These are phyloP conservation scores for Prunella strophiata DNA, from an alignment of 2,797 vertebrate species.

Conservation along the genomic window DNA sequence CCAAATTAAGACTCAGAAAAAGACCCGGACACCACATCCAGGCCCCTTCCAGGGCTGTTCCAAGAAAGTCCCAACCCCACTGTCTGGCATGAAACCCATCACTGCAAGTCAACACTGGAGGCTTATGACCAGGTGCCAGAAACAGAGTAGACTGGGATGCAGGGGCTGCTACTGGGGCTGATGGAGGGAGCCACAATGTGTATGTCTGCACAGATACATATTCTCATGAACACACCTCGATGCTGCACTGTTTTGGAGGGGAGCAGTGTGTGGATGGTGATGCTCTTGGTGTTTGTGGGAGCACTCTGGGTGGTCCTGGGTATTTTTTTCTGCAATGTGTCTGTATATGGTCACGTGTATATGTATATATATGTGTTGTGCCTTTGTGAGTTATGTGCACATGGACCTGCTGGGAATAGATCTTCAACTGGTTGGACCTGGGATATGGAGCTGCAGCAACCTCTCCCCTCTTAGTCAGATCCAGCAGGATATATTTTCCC, in stretches of 20 bases:
- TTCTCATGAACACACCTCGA: background rate
- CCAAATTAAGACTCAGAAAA: background rate
- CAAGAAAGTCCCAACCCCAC: background rate
- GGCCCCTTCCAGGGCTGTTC: background rate
- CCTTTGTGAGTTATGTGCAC: background rate
- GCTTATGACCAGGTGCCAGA: background rate
- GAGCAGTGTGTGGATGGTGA: background rate
- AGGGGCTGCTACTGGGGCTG: background rate
- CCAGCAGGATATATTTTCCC: no score
- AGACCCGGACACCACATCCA: background rate
- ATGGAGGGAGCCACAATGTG: background rate
- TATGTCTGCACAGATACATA: background rate
- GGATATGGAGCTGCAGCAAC: no score
- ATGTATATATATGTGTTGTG: background rate
- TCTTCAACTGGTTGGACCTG: background rate
- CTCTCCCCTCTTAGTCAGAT: no score
- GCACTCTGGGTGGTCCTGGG: background rate
- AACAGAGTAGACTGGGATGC: background rate
- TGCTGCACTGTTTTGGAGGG: background rate
- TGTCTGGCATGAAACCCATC: background rate
- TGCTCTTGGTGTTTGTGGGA: background rate
- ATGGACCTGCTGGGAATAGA: background rate
- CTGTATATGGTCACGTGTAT: background rate
- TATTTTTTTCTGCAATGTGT: background rate
- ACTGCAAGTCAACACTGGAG: background rate